Evolutionary conservation across 2,888 invertebrate genomes (phyloP), one percentile per base, ranked within the genome.

Genomic region (Tachina fera): DNA sequence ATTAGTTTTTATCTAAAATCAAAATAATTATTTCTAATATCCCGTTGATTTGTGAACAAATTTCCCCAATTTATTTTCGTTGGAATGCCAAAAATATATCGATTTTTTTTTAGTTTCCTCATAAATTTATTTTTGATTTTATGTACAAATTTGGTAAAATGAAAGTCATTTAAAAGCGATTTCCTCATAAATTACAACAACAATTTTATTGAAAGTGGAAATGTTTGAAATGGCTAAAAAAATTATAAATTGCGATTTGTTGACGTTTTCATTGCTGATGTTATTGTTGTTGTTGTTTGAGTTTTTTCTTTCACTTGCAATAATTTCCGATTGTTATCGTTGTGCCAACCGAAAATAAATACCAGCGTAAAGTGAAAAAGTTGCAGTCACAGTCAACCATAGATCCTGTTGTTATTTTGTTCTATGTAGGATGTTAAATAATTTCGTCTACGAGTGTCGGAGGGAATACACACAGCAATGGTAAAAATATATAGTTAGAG

Each of bases 261-360:
- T 45, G 58, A 71, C 49, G 60, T 53, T 53, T 60, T 53, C 11
- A 10, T 58, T 45, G 16, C 19, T 71, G 49, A 14, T 78, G 43
- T 49, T 47, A 19, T 31, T 70, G 9, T 70, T 19, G 43, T 31
- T 70, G 9, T 70, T 45, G 58, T 16, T 19, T 13, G 60, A 76
- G 13, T 51, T 5, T 41, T 19, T 75, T 72, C 71, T 41, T n/a
- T 49, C 49, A 76, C 67, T 80, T 84, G 65, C 56, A 78, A 75
- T 78, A 74, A 82, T 78, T 85, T 85, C 78, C 78, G 81, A 85
- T 85, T 85, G 63, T 75, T 82, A 80, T 80, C 76, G 68, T 82
- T 71, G 39, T 70, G 72, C 51, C 53, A 68, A 31, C 53, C n/a
- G 43, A 75, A 56, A 43, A 45, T 31, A 76, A 67, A 75, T 60